Percentiles rank a stretch among this genome's conserved stretches.
Conservation (phyloP, 2,888 invertebrate species). For the Asteroscopus sphinx region DNA sequence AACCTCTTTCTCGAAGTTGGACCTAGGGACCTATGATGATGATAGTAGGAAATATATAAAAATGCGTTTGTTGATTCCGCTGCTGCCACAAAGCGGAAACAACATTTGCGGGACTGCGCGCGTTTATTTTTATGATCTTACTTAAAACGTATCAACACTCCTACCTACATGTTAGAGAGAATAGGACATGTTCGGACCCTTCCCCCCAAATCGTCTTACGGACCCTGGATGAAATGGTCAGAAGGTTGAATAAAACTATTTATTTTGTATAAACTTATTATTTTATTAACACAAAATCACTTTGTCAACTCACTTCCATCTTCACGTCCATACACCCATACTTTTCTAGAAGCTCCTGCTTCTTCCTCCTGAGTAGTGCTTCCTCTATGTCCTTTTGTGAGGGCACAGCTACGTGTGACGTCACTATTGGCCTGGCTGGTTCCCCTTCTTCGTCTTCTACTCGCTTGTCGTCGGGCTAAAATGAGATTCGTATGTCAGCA, state of each 20-base stretch:
- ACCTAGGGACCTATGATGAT: too few relatives aligned
- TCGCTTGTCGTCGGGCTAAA: slow-evolving; percentile 84
- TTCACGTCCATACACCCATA: slow-evolving; percentile 91
- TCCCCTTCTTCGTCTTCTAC: slow-evolving; percentile 76
- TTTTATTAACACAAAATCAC: slow-evolving; percentile 21
- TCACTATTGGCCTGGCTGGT: slow-evolving; percentile 58
- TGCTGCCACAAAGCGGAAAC: too few relatives aligned
- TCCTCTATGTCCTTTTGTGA: slow-evolving; percentile 98
- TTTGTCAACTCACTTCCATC: slow-evolving; percentile 78
- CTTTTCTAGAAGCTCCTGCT: slow-evolving; percentile 96
- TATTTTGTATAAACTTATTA: slow-evolving; percentile 2
- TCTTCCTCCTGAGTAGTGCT: slow-evolving; percentile 96
- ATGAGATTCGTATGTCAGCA: slow-evolving; percentile 1
- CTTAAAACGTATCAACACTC: too few relatives aligned
- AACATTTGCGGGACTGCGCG: too few relatives aligned
- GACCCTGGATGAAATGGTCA: too few relatives aligned
- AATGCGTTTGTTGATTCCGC: too few relatives aligned
- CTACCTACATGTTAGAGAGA: too few relatives aligned
- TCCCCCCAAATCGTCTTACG: too few relatives aligned
- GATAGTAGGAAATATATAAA: too few relatives aligned
- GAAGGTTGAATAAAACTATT: neutral
- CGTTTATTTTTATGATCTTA: too few relatives aligned
- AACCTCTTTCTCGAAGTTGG: too few relatives aligned
- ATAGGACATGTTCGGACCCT: too few relatives aligned
- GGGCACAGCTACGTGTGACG: slow-evolving; percentile 96